Evolutionary conservation across 2,888 invertebrate genomes (phyloP).

Genomic region (Perithous albicinctus): DNA sequence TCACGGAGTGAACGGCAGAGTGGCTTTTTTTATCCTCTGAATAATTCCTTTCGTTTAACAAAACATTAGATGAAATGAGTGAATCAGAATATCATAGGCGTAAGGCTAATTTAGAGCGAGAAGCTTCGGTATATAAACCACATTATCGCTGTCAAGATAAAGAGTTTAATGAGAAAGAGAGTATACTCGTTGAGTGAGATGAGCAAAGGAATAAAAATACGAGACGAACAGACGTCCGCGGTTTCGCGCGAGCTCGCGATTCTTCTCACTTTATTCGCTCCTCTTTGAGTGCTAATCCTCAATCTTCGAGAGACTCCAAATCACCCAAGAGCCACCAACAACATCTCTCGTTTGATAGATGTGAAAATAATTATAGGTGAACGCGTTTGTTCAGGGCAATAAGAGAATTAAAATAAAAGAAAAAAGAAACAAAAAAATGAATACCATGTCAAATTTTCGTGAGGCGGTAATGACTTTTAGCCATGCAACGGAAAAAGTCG

Average conservation of each 20-base stretch:
- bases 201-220: conserved; percentile 37
- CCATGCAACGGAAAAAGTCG: conserved; percentile 76
- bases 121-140: not conserved
- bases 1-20: conserved; percentile 26
- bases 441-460: conserved; percentile 83
- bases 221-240: conserved; percentile 68
- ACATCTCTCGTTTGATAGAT: conserved; percentile 81
- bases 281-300: conserved; percentile 77
- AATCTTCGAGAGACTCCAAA: conserved; percentile 76
- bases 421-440: conserved; percentile 48
- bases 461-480: conserved; percentile 81
- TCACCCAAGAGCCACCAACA: conserved; percentile 67
- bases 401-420: conserved; percentile 60
- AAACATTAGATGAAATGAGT: conserved; percentile 48
- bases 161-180: conserved; percentile 40
- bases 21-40: conserved; percentile 51
- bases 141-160: conserved; percentile 33
- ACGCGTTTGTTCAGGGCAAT: conserved; percentile 72
- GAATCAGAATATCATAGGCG: conserved; percentile 48
- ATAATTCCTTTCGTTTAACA: conserved; percentile 65
- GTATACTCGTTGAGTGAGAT: conserved; percentile 6
- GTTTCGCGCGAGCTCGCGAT: conserved; percentile 72
- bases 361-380: conserved; percentile 84
- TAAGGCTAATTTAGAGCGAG: conserved; percentile 28
- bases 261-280: conserved; percentile 75